phyloP scores from a whole-genome alignment of 2,113 vertebrate species.

The Carettochelys insculpta region DNA sequence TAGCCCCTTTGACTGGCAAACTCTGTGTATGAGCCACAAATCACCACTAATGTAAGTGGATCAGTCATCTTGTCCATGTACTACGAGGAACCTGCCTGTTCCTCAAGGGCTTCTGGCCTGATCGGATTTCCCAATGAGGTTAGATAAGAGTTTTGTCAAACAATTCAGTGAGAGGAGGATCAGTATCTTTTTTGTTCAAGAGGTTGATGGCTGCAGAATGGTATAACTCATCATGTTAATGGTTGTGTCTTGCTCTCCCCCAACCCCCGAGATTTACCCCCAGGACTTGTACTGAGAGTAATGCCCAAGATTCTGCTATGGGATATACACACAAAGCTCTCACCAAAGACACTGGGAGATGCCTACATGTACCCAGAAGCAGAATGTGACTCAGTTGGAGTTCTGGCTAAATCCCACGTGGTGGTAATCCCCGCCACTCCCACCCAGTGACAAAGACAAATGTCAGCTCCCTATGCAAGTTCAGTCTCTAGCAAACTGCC shows the following conservation, averaged over 20 bases:
- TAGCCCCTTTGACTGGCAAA: background rate
- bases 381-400: conserved; percentile 10
- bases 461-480: conserved; percentile 59
- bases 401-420: background rate
- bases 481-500: conserved; percentile 61
- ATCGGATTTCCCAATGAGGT: background rate
- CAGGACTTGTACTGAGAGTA: conserved; percentile 47
- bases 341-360: conserved; percentile 62
- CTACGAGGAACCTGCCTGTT: background rate
- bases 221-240: conserved; percentile 28
- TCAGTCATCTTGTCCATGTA: background rate
- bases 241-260: conserved; percentile 52
- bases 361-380: conserved; percentile 37
- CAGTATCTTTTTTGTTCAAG: background rate
- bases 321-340: conserved; percentile 49
- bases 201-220: conserved; percentile 14
- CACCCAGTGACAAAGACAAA: conserved; percentile 56
- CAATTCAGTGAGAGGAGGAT: background rate
- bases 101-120: background rate
- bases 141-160: background rate
- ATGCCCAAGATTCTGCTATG: conserved; percentile 48
- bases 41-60: background rate
- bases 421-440: conserved; percentile 64
- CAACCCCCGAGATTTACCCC: background rate
- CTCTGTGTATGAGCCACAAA: background rate